Evolutionary conservation across 1,140 invertebrate genomes (phyloP).

Genomic region (Spodoptera frugiperda): DNA sequence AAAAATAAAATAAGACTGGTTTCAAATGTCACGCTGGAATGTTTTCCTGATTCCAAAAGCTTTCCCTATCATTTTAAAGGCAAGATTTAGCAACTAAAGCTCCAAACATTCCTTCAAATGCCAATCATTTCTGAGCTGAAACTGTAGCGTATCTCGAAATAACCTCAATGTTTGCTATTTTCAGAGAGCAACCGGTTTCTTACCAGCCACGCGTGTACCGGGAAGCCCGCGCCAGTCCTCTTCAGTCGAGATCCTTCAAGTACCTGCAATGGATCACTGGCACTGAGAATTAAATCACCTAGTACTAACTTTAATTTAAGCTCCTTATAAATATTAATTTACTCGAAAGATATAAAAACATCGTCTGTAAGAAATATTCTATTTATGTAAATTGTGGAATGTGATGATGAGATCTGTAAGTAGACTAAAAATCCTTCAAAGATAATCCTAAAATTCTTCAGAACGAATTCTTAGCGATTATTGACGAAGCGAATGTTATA

Average conservation of each 20-base stretch:
- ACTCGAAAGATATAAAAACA: conserved; percentile 29
- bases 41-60: neutral
- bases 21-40: neutral
- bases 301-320: conserved; percentile 44
- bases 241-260: conserved; percentile 85
- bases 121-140: conserved; percentile 1
- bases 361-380: conserved; percentile 39
- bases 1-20: neutral
- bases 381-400: conserved; percentile 47
- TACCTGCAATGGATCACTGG: conserved; percentile 85
- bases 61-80: neutral
- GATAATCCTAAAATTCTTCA: conserved; percentile 61
- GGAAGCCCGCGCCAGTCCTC: conserved; percentile 74
- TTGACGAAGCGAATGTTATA: conserved; percentile 42
- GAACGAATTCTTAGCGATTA: conserved; percentile 60
- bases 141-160: conserved; percentile 30
- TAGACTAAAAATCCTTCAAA: conserved; percentile 46
- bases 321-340: conserved; percentile 35
- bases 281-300: conserved; percentile 74
- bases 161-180: conserved; percentile 55
- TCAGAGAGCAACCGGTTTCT: conserved; percentile 79
- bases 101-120: conserved; percentile 21
- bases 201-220: conserved; percentile 70
- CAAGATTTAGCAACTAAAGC: neutral
- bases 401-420: conserved; percentile 38